Base-by-base conservation (phyloP, 1,140 invertebrate genomes). In the Agrypnia vestita region DNA sequence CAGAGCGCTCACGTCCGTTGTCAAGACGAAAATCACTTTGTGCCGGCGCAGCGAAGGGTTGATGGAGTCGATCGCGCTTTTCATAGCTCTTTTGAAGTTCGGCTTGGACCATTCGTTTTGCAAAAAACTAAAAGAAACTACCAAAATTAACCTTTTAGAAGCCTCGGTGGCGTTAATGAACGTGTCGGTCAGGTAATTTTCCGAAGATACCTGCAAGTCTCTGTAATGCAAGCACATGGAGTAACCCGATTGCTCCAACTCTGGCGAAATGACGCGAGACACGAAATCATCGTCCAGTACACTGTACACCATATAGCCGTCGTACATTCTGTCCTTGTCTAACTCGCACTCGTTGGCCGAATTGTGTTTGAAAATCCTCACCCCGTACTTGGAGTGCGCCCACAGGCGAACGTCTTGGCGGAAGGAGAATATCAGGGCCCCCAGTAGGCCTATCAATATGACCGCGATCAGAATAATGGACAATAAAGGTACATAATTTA, bases 291-390 rank as follows among this genome's bases (percentile, higher is more conserved):
- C 94, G 87, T 97, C 96, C 82, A 95, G 92, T 77, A 95, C 93
- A 87, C 94, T 96, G 90, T 97, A 97, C n/a, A 96, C 93, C 84
- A 97, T 91, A 87, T 96, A 97, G 46, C 95, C 96, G 86, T 97
- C 96, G 87, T 95, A 96, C 13, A 96, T 88, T 79, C 94, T 92
- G 84, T 95, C 94, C 81, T 94, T 93, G 85, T 96, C 95, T 79
- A 90, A 83, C 84, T 94, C 93, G 86, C 92, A 92, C 78, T 93
- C 92, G 82, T 93, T 92, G 78, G 89, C 88, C 81, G 94, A 95
- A 10, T 93, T 92, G 15, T 93, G 93, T 56, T 94, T 94, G 78
- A 95, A 91, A n/a, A 97, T 87, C 59, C 95, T 90, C 0, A 96
- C 90, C 4, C 94, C 94, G 85, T 94, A 95, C 82, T 91, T 92